A percentile compares a stretch with the other conserved stretches of the same genome.
Evolutionary conservation across 2,113 vertebrate genomes (phyloP).

Genomic region (Trogon surrucura): DNA sequence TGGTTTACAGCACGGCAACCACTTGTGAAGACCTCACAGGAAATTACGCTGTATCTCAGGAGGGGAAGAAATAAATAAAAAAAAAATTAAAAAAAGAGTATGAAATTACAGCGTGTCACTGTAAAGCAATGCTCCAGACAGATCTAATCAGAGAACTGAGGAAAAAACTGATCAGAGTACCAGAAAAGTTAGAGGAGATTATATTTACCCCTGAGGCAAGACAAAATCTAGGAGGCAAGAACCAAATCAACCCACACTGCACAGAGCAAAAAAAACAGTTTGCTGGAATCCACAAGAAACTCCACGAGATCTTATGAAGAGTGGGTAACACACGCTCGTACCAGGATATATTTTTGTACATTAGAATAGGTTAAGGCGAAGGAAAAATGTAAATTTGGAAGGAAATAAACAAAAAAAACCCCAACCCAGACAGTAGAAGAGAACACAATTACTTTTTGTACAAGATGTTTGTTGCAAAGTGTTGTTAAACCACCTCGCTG

Average conservation of each 20-base stretch:
- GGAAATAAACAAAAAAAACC: not conserved
- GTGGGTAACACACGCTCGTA: not conserved
- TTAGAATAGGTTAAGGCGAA: not conserved
- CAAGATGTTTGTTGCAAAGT: not conserved
- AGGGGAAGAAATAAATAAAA: not conserved
- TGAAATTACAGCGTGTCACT: constrained; percentile 1
- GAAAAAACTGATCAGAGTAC: not conserved
- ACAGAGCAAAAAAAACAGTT: not conserved
- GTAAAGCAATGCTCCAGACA: constrained; percentile 8
- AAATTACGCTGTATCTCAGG: not conserved
- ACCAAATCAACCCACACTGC: constrained; percentile 32
- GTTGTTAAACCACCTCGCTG: not conserved
- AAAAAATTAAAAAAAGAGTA: not conserved
- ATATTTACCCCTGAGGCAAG: constrained; percentile 35
- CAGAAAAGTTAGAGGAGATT: constrained; percentile 14
- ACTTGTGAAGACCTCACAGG: constrained; percentile 27
- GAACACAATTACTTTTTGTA: constrained; percentile 25
- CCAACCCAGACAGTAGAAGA: not conserved
- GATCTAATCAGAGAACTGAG: not conserved
- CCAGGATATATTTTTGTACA: not conserved
- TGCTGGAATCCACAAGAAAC: not conserved
- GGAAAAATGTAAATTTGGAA: not conserved
- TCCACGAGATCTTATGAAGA: not conserved
- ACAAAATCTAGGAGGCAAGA: not conserved
- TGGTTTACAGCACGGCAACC: constrained; percentile 12